phyloP scores from a whole-genome alignment of 2,797 vertebrate species.

The Odontamblyopus lacepedii region DNA sequence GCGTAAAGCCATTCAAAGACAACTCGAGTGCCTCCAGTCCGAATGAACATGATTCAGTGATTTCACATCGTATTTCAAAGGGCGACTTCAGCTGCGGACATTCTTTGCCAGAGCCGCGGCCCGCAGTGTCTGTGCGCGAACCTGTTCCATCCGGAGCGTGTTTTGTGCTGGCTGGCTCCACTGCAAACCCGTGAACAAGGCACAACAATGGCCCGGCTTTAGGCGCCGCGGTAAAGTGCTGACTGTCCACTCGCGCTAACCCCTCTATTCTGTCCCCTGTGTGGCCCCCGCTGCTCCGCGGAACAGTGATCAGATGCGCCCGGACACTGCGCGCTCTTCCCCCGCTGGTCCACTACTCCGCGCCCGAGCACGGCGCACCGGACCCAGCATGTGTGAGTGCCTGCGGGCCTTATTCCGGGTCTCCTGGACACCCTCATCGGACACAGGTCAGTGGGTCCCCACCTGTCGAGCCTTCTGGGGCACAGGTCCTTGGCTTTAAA shows the following conservation, averaged over 20 bases:
- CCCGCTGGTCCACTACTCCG: constrained; percentile 8
- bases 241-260: constrained; percentile 76
- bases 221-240: constrained; percentile 77
- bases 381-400: constrained; percentile 82
- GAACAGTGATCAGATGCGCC: constrained; percentile 10
- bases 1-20: too few relatives aligned
- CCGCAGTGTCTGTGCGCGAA: background rate
- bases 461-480: background rate
- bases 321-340: constrained; percentile 16
- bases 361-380: constrained; percentile 35
- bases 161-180: constrained; percentile 20
- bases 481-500: background rate
- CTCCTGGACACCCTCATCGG: constrained; percentile 78
- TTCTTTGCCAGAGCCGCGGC: background rate
- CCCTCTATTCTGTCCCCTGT: constrained; percentile 61
- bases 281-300: constrained; percentile 4
- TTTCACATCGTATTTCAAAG: background rate
- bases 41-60: too few relatives aligned
- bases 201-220: constrained; percentile 78
- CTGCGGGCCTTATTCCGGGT: constrained; percentile 81
- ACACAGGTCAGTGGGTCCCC: constrained; percentile 68
- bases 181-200: constrained; percentile 80
- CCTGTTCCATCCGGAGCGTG: background rate
- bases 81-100: too few relatives aligned
- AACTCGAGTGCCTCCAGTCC: too few relatives aligned